A percentile compares a stretch with the other conserved stretches of the same genome.
phyloP scores from a whole-genome alignment of 1,140 invertebrate genomes.

The Amphibalanus amphitrite region DNA sequence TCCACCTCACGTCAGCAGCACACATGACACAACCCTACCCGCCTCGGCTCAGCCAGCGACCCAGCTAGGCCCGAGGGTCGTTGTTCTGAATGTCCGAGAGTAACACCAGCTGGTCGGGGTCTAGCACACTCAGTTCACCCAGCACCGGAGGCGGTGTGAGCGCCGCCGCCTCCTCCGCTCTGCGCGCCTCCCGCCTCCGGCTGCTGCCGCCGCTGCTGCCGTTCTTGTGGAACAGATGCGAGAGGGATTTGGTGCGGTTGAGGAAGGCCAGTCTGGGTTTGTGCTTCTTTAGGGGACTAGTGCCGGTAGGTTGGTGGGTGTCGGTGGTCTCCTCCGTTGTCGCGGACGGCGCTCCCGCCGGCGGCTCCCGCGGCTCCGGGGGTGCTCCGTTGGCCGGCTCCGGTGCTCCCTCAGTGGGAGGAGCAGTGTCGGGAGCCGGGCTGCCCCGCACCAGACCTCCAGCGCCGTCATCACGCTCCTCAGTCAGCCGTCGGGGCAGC shows the following conservation, averaged over 20 bases:
- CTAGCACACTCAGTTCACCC: background rate
- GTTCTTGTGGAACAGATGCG: background rate
- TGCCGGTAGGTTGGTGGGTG: too few species aligned
- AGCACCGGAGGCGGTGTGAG: background rate
- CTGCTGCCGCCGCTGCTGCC: background rate
- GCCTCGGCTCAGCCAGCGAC: too few species aligned
- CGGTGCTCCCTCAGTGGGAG: too few species aligned
- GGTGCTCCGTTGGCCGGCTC: background rate
- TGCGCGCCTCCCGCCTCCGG: too few species aligned
- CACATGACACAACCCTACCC: too few species aligned
- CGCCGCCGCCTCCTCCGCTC: background rate
- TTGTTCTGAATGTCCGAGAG: background rate
- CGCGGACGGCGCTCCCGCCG: too few species aligned
- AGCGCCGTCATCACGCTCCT: background rate
- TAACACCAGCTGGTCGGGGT: background rate
- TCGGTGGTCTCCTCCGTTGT: background rate
- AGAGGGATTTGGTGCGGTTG: background rate
- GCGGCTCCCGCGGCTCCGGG: too few species aligned
- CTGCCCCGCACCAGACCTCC: too few species aligned
- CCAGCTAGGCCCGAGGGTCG: background rate
- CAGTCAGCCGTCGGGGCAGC: background rate
- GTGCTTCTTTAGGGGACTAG: background rate
- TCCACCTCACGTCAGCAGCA: too few species aligned
- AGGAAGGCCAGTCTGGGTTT: background rate
- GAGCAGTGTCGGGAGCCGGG: background rate